Percentiles rank a stretch among this genome's conserved stretches.
Conservation (phyloP, 2,113 vertebrate species). For the Psilopogon haemacephalus region DNA sequence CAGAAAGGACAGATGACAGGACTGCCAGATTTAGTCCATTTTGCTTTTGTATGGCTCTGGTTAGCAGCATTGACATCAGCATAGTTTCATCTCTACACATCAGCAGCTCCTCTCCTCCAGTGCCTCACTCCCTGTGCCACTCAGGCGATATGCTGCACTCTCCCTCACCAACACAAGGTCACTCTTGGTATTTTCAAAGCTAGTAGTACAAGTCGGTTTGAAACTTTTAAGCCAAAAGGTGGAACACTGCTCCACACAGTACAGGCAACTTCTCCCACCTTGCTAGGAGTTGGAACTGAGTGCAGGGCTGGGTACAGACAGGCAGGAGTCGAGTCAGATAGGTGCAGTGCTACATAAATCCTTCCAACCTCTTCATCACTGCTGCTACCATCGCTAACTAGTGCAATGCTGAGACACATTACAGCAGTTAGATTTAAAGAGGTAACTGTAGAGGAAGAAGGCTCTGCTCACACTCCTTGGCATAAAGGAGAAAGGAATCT, state of each 20-base stretch:
- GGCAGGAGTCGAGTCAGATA: background rate
- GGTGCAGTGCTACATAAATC: background rate
- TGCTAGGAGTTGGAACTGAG: rapidly evolving
- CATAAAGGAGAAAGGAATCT: background rate
- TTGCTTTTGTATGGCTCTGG: background rate
- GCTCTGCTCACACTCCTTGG: background rate
- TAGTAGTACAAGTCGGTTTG: background rate
- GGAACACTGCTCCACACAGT: background rate
- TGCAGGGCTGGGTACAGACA: background rate
- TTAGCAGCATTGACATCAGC: background rate
- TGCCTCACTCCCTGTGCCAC: background rate
- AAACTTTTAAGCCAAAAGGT: background rate
- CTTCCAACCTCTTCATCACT: background rate
- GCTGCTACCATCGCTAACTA: background rate
- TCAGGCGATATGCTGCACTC: too few species aligned
- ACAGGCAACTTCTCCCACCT: background rate
- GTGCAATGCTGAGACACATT: rapidly evolving
- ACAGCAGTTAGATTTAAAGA: background rate
- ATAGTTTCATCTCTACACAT: background rate
- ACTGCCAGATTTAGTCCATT: background rate
- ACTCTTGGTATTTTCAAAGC: background rate
- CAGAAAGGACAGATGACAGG: background rate
- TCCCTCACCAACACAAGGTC: too few species aligned
- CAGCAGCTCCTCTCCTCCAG: background rate
- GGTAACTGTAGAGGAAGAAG: background rate